Evolutionary conservation across 2,888 invertebrate species (phyloP), one percentile per base, ranked within the genome.

Genomic region (Eulithis prunata): DNA sequence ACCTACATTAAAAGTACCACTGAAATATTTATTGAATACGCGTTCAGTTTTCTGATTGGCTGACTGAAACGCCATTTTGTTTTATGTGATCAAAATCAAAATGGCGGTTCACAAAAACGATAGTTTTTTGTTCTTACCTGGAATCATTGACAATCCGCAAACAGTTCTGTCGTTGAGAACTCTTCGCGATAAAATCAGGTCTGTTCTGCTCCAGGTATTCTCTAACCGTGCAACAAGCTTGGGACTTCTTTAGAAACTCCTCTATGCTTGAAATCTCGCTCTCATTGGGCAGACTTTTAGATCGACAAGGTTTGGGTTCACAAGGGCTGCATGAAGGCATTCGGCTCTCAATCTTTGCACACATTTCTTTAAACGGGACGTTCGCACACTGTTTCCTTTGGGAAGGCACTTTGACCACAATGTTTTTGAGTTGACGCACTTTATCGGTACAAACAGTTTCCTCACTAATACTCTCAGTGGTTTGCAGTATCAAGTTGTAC

Each of bases 191-290:
- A 83, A 97, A 97, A 68, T 95, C 94, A 0, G 97, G 97, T 43
- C 95, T 94, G 74, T 96, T 96, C 70, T 85, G 93, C 72, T 94
- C 93, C 76, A 97, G 94, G 80, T 96, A 95, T 65, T 97, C 96
- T 93, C 96, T 90, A 36, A 96, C 93, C 6, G 94, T 90, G 7
- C 90, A 83, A 28, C 83, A 54, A 1, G 57, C 82, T 52, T 85
- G 84, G 12, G 83, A 72, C 63, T 75, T 86, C 58, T 75, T 85
- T 4, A 78, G 58, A 45, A 81, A 76, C 32, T 89, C 85, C 43
- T 91, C 89, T 61, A 86, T 83, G 69, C 89, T 88, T 4, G 90
- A 87, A 58, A 84, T 74, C 43, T 86, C 89, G 64, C 84, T 86
- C 14, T 90, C 89, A 64, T 86, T 86, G 0, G 90, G 88, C 59